Base-by-base conservation (phyloP, 2,888 invertebrate species). In the Siphonodentalium dalli region DNA sequence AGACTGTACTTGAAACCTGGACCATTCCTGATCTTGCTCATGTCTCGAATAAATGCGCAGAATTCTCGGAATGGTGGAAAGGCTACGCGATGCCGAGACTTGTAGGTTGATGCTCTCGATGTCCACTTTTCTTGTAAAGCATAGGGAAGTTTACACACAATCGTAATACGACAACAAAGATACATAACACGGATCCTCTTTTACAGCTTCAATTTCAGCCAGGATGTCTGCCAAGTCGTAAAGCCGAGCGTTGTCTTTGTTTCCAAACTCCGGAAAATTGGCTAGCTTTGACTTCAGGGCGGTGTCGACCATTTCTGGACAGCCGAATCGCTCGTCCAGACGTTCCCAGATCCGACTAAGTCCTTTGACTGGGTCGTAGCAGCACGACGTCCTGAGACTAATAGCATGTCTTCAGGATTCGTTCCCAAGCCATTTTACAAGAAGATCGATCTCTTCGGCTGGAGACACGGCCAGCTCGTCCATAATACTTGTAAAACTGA, bases 151-250 rank as follows among this genome's bases (percentile, higher is more conserved):
- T 54, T 54, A 11, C 15, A 13, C 6, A 54, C 42, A 23, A 54
- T 42, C 28, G 24, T 26, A 49, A 39, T 53, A 52, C 11, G 40
- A n/a, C 6, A 41, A 34, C 13, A 45, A 28, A 6, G 24, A 21
- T 3, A 28, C 8, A 26, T 52, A 45, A 29, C 39, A 39, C 4
- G 21, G 20, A 20, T 52, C 21, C 1, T 26, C 15, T 38, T 54
- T 54, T 13, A 33, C 18, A 23, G 37, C 34, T 29, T 43, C 37
- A 11, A 54, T 54, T 18, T 54, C 53, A 21, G 41, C 34, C 13
- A 54, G 37, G 11, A 54, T 21, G 29, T 54, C 54, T 6, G 35
- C 33, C 9, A 48, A 37, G 40, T 54, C 54, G 35, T 54, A 53
- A 13, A 49, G 27, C 21, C 26, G 27, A 13, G 28, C n/a, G 13